phyloP scores from a whole-genome alignment of 2,113 vertebrate genomes.

The Erythrolamprus reginae region DNA sequence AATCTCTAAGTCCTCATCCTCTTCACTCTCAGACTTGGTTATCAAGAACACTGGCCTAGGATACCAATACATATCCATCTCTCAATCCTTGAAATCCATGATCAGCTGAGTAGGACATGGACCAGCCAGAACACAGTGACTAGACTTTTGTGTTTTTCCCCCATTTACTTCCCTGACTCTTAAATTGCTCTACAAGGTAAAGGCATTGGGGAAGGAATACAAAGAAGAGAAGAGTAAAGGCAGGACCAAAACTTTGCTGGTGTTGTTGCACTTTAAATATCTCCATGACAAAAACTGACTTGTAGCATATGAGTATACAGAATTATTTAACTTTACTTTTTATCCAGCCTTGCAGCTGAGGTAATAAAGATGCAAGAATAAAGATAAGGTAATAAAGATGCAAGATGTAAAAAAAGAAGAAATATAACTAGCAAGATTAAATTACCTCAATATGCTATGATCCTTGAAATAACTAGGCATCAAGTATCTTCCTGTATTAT shows the following conservation, averaged over 20 bases:
- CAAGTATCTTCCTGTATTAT: not conserved
- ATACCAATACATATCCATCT: too few relatives aligned
- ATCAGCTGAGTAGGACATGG: too few relatives aligned
- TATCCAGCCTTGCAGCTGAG: not conserved
- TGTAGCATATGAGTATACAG: not conserved
- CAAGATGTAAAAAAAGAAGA: too few relatives aligned
- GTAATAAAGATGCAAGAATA: too few relatives aligned
- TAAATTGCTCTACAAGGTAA: not conserved
- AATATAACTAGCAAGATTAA: not conserved
- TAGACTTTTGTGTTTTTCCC: not conserved
- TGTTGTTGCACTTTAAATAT: not conserved
- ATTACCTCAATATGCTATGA: not conserved
- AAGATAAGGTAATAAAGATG: too few relatives aligned
- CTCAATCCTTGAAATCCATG: too few relatives aligned
- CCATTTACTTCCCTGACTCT: not conserved
- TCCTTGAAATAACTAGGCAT: not conserved
- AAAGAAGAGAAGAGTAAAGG: not conserved
- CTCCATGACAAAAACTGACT: not conserved
- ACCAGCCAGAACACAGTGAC: too few relatives aligned
- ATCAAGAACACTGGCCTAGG: too few relatives aligned
- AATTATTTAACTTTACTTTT: not conserved
- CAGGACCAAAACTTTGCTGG: not conserved
- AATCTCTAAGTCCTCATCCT: too few relatives aligned
- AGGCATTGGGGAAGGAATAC: not conserved
- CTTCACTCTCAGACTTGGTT: too few relatives aligned